phyloP scores from a whole-genome alignment of 2,797 vertebrate species.

The Balearica regulorum region DNA sequence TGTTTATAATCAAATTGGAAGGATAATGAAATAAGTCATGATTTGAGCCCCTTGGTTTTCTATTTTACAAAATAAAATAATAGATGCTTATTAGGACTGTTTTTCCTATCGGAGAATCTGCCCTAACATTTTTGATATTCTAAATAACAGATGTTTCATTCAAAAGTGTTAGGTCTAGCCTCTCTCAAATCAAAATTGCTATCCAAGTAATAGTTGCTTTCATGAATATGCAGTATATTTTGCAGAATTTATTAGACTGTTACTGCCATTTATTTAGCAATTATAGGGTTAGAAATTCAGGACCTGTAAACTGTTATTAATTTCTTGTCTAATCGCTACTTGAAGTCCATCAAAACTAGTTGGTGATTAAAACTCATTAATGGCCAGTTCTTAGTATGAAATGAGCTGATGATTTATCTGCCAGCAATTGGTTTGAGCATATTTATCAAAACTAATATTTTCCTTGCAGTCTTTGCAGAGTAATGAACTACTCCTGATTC shows the following conservation, averaged over 20 bases:
- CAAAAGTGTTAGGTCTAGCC: not conserved
- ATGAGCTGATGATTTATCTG: not conserved
- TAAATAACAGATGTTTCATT: not conserved
- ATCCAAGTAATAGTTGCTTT: not conserved
- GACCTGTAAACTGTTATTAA: not conserved
- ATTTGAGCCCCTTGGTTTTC: not conserved
- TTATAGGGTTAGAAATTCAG: not conserved
- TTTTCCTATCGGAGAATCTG: not conserved
- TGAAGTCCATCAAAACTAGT: not conserved
- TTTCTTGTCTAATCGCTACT: not conserved
- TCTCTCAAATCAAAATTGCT: not conserved
- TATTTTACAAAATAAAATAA: not conserved
- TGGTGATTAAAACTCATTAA: not conserved
- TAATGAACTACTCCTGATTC: not conserved
- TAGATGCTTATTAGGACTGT: not conserved
- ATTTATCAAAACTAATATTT: not conserved
- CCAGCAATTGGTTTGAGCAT: not conserved
- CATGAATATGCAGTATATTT: not conserved
- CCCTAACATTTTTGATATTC: not conserved
- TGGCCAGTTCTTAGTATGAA: not conserved
- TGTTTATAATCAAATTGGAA: not conserved
- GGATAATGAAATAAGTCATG: not conserved
- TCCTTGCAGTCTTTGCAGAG: not conserved
- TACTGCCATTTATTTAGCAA: not conserved
- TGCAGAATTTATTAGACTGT: not conserved